Base-by-base conservation (phyloP, 2,113 vertebrate species). In the Meriones unguiculatus region DNA sequence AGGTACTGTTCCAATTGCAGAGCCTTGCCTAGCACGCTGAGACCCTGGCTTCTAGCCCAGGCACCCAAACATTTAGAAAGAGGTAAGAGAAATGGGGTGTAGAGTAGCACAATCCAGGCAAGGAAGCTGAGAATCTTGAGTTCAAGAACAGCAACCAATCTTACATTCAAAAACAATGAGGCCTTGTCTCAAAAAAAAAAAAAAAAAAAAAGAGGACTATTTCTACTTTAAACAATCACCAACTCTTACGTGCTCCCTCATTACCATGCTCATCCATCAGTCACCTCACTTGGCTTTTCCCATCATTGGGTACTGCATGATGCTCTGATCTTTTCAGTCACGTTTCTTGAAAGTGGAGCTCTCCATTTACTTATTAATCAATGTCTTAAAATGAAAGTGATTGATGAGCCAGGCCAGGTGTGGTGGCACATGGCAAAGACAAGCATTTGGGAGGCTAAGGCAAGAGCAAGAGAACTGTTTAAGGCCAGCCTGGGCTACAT, bases 361-460 rank as follows among this genome's bases (percentile, higher is more conserved):
- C 91, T 67, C 52, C 14, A 69, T 78, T 87, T 91, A 76, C 32
- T n/a, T 90, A 85, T 41, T 91, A 95, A 85, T 30, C 89, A 95
- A 73, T 89, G 77, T 30, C 30, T 94, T 94, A 32, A 97, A 95
- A 92, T 6, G 81, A 1, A 95, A 95, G 77, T 81, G 52, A 89
- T 35, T 25, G 5, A n/a, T 41, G 28, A 86, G 62, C 38, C 62
- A 28, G 10, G 41, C 65, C 28, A 50, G 30, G 64, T 32, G 20
- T 35, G 12, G 46, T 52, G 35, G 67, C 2, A 70, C 6, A 52
- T 87, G 32, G 20, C 65, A 87, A 32, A 54, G 50, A 87, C 32
- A 41, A 57, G 50, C 30, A n/a, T 2, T 32, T 52, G 41, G 28
- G 46, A 87, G 18, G 46, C 86, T 17, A 14, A 41, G 52, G 69